phyloP scores from a whole-genome alignment of 2,797 vertebrate genomes.

The Bovichtus diacanthus region DNA sequence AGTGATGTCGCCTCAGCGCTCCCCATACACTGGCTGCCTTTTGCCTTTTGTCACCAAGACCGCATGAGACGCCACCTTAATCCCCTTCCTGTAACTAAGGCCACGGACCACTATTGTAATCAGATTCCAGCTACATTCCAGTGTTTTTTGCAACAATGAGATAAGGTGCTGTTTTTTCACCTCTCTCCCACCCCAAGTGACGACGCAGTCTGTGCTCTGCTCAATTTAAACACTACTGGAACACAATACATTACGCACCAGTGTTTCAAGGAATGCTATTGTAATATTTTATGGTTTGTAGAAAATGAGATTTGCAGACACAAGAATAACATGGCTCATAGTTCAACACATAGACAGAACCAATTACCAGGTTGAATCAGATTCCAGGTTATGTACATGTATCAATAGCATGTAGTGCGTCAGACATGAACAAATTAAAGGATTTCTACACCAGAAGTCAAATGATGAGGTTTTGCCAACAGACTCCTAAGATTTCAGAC shows the following conservation, averaged over 20 bases:
- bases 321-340: constrained; percentile 8
- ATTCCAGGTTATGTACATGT: neutral
- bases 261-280: constrained; percentile 43
- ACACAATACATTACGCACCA: constrained; percentile 29
- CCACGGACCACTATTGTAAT: constrained; percentile 74
- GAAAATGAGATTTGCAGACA: constrained; percentile 51
- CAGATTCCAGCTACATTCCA: constrained; percentile 78
- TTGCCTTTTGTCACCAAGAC: constrained; percentile 75
- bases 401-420: neutral
- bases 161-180: constrained; percentile 68
- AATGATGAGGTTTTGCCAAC: neutral
- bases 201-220: constrained; percentile 24
- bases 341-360: constrained; percentile 19
- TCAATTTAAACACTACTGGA: constrained; percentile 29
- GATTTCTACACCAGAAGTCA: constrained; percentile 11
- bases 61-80: constrained; percentile 76
- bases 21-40: constrained; percentile 57
- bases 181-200: constrained; percentile 31
- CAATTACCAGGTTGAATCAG: neutral
- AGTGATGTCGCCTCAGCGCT: constrained; percentile 58
- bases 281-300: constrained; percentile 36
- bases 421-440: constrained; percentile 7
- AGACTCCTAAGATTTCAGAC: constrained; percentile 9
- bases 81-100: constrained; percentile 79
- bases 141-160: constrained; percentile 74